Conservation (phyloP, 53 echinoderm and acorn worm genomes). For the Luidia sarsii region DNA sequence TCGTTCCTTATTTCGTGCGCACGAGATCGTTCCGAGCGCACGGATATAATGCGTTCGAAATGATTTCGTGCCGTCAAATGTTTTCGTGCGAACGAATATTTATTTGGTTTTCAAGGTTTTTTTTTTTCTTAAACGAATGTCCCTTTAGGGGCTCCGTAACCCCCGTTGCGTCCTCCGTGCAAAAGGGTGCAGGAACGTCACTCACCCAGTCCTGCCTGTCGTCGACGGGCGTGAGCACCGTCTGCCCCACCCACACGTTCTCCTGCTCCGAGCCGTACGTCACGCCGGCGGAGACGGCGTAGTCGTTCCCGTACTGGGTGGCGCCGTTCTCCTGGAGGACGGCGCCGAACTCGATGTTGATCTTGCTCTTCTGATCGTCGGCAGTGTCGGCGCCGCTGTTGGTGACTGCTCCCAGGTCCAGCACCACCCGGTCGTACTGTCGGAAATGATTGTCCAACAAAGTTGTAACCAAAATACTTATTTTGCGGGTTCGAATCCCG, state of each 20-base stretch:
- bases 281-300: slow-evolving; percentile 71
- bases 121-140: too few species aligned
- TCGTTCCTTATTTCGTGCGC: too few species aligned
- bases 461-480: too few species aligned
- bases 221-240: slow-evolving; percentile 61
- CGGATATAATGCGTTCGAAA: too few species aligned
- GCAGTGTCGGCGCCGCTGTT: slow-evolving; percentile 59
- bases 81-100: too few species aligned
- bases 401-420: slow-evolving; percentile 72
- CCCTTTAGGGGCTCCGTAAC: too few species aligned
- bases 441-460: too few species aligned
- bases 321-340: slow-evolving; percentile 70
- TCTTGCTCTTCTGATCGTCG: slow-evolving; percentile 61
- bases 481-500: too few species aligned
- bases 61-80: too few species aligned
- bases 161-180: too few species aligned
- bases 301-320: slow-evolving; percentile 68
- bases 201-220: slow-evolving; percentile 77
- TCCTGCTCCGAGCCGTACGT: slow-evolving; percentile 49
- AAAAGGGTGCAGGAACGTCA: background rate
- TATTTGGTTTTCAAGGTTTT: too few species aligned
- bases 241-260: slow-evolving; percentile 68
- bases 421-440: slow-evolving; percentile 74
- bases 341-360: slow-evolving; percentile 63
- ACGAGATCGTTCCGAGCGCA: too few species aligned